Evolutionary conservation across 2,888 invertebrate species (phyloP).

Genomic region (Amiota mariae): DNA sequence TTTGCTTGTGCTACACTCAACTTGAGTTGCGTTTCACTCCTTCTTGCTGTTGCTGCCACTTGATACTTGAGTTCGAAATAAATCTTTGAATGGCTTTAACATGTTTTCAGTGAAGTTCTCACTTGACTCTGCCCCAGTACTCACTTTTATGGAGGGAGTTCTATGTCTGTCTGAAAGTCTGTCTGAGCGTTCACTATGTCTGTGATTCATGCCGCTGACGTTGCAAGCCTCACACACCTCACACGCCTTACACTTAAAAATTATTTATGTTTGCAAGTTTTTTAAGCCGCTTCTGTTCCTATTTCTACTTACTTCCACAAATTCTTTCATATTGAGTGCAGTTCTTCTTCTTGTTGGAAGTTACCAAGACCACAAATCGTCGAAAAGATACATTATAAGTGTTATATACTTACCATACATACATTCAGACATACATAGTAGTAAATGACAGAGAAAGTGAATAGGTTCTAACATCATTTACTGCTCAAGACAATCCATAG

Average conservation of each 20-base stretch:
- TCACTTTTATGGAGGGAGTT: not conserved
- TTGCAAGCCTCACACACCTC: not conserved
- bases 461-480: no score
- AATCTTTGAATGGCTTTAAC: constrained; percentile 62
- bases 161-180: constrained; percentile 6
- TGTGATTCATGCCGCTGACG: not conserved
- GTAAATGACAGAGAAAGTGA: no score
- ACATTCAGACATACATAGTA: no score
- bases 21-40: constrained; percentile 25
- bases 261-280: constrained; percentile 24
- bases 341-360: not conserved
- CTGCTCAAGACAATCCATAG: no score
- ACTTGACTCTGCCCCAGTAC: constrained; percentile 8
- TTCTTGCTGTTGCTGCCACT: constrained; percentile 32
- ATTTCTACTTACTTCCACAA: no score
- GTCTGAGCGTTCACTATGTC: not conserved
- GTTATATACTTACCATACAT: no score
- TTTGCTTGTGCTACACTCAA: not conserved
- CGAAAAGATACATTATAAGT: not conserved
- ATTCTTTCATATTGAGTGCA: not conserved
- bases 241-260: constrained; percentile 23
- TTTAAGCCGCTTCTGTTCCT: no score
- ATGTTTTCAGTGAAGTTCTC: constrained; percentile 53
- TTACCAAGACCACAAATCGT: constrained; percentile 6
- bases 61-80: constrained; percentile 57